phyloP scores from a whole-genome alignment of 2,797 vertebrate species.

The Picus viridis region DNA sequence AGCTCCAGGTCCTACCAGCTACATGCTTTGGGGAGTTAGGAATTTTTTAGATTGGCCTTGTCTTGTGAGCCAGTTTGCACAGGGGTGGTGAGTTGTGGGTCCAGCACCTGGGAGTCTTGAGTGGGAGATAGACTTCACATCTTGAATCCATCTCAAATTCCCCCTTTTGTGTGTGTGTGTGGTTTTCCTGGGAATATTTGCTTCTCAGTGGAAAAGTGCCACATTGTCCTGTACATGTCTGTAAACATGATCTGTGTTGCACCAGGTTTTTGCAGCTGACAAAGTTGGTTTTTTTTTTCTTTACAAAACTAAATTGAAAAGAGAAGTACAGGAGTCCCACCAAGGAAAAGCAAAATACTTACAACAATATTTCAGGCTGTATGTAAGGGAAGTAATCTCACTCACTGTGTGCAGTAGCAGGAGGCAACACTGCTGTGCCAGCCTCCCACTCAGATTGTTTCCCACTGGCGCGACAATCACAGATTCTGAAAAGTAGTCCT shows the following conservation, averaged over 20 bases:
- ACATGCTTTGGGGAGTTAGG: background rate
- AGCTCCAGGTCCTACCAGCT: background rate
- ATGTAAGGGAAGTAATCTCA: background rate
- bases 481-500: background rate
- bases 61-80: background rate
- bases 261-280: conserved; percentile 9
- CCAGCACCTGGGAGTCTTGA: background rate
- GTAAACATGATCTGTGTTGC: background rate
- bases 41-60: background rate
- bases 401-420: background rate
- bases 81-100: conserved; percentile 24
- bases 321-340: background rate
- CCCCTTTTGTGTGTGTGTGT: background rate
- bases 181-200: background rate
- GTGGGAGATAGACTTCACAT: background rate
- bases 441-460: background rate
- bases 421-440: background rate
- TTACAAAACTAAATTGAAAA: background rate
- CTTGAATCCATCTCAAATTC: background rate
- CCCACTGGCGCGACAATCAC: background rate
- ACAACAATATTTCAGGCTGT: background rate
- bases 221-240: background rate
- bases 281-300: background rate
- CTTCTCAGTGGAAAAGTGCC: background rate
- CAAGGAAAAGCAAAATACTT: background rate